Percentiles rank a stretch among this genome's conserved stretches.
These are phyloP conservation scores for Strongylocentrotus purpuratus DNA, from an alignment of 35 echinoderm and acorn worm genomes.

Conservation along the genomic window DNA sequence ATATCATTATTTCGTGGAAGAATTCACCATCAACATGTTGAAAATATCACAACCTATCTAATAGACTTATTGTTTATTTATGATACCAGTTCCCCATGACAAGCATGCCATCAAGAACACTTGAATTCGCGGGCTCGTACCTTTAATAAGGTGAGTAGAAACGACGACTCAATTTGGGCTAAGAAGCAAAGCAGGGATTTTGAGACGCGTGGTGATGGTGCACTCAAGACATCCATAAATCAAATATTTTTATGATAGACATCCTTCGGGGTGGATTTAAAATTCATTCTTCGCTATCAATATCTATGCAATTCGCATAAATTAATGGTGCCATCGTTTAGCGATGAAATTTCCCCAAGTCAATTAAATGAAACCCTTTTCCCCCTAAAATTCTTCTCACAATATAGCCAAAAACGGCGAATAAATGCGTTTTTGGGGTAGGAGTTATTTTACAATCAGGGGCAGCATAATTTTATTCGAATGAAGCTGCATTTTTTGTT, in stretches of 20 bases:
- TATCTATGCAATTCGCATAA: conserved; percentile 5
- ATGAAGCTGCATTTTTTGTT: too few relatives aligned
- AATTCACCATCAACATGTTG: too few relatives aligned
- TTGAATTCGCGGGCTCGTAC: not conserved
- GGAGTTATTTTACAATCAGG: not conserved
- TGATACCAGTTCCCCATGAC: not conserved
- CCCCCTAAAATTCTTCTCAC: too few relatives aligned
- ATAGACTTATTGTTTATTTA: not conserved
- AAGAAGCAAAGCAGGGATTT: conserved; percentile 17
- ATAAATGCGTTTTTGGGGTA: not conserved
- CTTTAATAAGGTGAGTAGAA: not conserved
- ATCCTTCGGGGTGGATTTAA: not conserved
- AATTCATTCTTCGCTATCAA: conserved; percentile 33
- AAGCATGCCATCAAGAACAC: not conserved
- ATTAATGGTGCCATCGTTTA: conserved; percentile 27
- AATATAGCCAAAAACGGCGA: not conserved
- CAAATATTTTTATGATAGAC: conserved; percentile 11
- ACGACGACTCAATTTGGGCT: not conserved
- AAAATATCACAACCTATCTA: too few relatives aligned
- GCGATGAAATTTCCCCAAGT: not conserved
- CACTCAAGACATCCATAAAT: conserved; percentile 38
- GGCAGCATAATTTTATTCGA: too few relatives aligned
- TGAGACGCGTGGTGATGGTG: not conserved
- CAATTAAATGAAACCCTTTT: not conserved
- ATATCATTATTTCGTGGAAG: too few relatives aligned